These are phyloP conservation scores for Melitaea cinxia DNA, from an alignment of 1,140 invertebrate genomes.

Conservation along the genomic window DNA sequence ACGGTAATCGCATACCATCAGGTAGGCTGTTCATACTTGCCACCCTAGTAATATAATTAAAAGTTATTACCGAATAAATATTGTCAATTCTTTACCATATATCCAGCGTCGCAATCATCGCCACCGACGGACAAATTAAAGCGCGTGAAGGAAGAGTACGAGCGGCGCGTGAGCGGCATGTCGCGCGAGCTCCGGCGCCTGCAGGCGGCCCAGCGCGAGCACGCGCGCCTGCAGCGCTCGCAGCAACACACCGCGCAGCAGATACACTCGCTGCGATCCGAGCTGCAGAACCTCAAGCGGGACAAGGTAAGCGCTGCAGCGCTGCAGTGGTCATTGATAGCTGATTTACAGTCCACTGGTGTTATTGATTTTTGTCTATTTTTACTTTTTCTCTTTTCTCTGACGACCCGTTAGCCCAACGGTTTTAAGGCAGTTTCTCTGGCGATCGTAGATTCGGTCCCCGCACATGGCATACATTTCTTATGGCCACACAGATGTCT, in stretches of 20 bases:
- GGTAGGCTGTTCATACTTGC: too few relatives aligned
- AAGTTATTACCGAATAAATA: too few relatives aligned
- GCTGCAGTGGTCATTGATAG: too few relatives aligned
- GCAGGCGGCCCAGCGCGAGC: constrained; percentile 94
- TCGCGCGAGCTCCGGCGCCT: constrained; percentile 93
- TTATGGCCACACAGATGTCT: too few relatives aligned
- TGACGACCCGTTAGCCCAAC: background rate
- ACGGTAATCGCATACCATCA: too few relatives aligned
- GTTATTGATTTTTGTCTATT: too few relatives aligned
- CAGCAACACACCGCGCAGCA: constrained; percentile 93
- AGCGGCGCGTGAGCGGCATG: constrained; percentile 91
- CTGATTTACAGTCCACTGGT: too few relatives aligned
- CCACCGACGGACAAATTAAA: constrained; percentile 90
- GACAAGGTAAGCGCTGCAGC: constrained; percentile 82
- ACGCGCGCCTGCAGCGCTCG: constrained; percentile 90
- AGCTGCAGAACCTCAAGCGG: constrained; percentile 95
- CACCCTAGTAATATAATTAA: too few relatives aligned
- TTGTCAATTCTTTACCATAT: too few relatives aligned
- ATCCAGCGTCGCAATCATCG: constrained; percentile 63
- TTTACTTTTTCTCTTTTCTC: background rate
- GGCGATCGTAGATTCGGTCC: too few relatives aligned
- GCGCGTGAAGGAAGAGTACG: constrained; percentile 95
- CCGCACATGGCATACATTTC: too few relatives aligned
- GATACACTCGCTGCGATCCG: constrained; percentile 89
- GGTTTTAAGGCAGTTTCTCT: background rate